Percentiles rank a stretch among this genome's conserved stretches.
These are phyloP conservation scores for Melanerpes formicivorus DNA, from an alignment of 2,113 vertebrate genomes.

Conservation along the genomic window DNA sequence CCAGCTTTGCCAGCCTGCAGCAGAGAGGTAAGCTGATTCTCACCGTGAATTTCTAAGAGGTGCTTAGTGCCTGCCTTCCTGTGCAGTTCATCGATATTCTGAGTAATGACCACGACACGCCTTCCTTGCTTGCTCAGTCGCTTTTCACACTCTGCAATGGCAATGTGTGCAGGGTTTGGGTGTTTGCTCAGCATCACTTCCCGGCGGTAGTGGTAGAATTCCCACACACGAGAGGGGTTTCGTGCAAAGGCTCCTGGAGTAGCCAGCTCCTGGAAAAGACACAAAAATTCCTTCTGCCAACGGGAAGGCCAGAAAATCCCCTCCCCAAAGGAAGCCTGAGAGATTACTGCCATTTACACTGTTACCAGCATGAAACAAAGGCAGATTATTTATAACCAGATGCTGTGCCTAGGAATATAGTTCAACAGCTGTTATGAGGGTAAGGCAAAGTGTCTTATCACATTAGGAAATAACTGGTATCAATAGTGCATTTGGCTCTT, in stretches of 20 bases:
- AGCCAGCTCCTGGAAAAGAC: slow-evolving; percentile 84
- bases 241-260: slow-evolving; percentile 90
- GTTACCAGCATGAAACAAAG: neutral
- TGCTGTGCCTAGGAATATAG: neutral
- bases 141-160: slow-evolving; percentile 90
- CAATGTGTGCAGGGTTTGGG: slow-evolving; percentile 86
- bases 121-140: slow-evolving; percentile 87
- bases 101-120: slow-evolving; percentile 88
- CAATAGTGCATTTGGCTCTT: fast-evolving
- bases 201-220: slow-evolving; percentile 95
- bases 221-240: slow-evolving; percentile 92
- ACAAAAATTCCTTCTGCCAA: neutral
- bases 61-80: slow-evolving; percentile 89
- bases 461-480: neutral
- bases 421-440: fast-evolving
- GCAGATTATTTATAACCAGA: neutral
- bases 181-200: slow-evolving; percentile 83
- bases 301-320: neutral
- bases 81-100: slow-evolving; percentile 95
- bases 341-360: neutral
- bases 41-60: slow-evolving; percentile 92
- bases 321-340: neutral
- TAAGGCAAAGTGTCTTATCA: neutral
- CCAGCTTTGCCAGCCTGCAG: neutral
- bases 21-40: slow-evolving; percentile 5